Conservation (phyloP, 1,140 invertebrate genomes). For the Drosophila pseudoobscura region DNA sequence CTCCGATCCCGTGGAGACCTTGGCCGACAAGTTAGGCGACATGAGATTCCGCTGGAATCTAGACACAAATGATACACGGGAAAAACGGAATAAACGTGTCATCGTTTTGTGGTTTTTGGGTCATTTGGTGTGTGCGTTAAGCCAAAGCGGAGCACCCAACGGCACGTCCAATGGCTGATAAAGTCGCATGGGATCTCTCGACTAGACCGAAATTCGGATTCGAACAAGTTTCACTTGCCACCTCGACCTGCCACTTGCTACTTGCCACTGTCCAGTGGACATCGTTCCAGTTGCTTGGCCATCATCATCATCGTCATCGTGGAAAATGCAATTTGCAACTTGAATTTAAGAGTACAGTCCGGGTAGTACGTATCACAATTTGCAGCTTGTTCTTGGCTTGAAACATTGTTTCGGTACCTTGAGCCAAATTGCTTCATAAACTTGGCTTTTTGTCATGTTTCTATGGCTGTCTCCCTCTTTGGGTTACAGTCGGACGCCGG, state of each 20-base stretch:
- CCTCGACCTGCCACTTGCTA: constrained; percentile 42
- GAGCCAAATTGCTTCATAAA: constrained; percentile 49
- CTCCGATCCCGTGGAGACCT: constrained; percentile 26
- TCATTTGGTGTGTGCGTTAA: constrained; percentile 45
- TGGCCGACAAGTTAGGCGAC: constrained; percentile 1
- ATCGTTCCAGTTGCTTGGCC: constrained; percentile 41
- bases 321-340: constrained; percentile 68
- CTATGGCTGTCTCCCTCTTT: constrained; percentile 34
- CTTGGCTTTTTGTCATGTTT: constrained; percentile 45
- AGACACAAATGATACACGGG: constrained; percentile 25
- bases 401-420: constrained; percentile 43
- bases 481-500: constrained; percentile 39
- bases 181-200: constrained; percentile 1
- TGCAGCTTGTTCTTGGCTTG: constrained; percentile 62
- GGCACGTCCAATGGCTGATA: too few relatives aligned
- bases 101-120: constrained; percentile 56
- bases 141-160: too few relatives aligned
- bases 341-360: constrained; percentile 64
- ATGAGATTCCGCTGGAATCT: constrained; percentile 6
- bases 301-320: constrained; percentile 15
- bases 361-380: constrained; percentile 28
- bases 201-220: constrained; percentile 56
- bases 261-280: constrained; percentile 39
- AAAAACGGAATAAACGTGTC: constrained; percentile 44
- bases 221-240: constrained; percentile 68